These are phyloP conservation scores for Protobothrops flavoviridis DNA, from an alignment of 2,113 vertebrate species.

Conservation along the genomic window DNA sequence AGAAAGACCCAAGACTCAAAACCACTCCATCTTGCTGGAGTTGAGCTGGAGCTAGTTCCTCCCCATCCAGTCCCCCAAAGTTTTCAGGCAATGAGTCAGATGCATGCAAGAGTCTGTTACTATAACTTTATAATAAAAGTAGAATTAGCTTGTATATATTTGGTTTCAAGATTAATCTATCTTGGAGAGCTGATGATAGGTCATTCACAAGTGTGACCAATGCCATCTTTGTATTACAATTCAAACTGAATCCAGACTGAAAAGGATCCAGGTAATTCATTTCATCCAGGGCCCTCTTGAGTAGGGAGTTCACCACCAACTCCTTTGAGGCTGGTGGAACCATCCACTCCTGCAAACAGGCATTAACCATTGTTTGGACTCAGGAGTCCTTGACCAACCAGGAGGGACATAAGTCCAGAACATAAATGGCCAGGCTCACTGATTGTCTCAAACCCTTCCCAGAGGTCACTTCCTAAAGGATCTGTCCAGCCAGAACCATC, in stretches of 20 bases:
- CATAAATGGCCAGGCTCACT: background rate
- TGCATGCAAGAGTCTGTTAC: background rate
- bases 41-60: background rate
- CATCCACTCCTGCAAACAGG: background rate
- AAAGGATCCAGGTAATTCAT: background rate
- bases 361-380: background rate
- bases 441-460: background rate
- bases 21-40: background rate
- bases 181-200: background rate
- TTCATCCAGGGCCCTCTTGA: background rate
- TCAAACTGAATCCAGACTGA: background rate
- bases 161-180: background rate
- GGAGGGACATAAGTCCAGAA: background rate
- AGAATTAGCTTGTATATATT: background rate
- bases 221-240: background rate
- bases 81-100: background rate
- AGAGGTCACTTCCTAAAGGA: background rate
- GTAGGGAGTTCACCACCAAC: background rate
- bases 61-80: background rate
- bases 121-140: background rate
- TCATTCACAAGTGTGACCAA: background rate
- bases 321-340: background rate
- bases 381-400: background rate
- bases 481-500: background rate
- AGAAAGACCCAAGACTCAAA: background rate